phyloP scores from a whole-genome alignment of 2,888 invertebrate genomes.

The Opisthograptis luteolata region DNA sequence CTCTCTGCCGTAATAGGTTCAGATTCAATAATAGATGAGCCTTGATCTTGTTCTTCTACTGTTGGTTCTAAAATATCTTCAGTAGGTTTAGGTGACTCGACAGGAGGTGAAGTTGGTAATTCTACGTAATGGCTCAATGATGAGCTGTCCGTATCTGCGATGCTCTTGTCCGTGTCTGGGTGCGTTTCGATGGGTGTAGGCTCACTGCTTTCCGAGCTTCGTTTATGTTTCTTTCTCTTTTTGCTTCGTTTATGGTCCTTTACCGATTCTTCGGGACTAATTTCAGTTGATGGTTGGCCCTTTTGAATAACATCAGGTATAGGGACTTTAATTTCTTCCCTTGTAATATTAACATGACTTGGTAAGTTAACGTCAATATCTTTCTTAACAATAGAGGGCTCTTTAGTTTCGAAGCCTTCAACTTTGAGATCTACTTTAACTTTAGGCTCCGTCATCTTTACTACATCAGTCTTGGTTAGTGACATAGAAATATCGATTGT shows the following conservation, averaged over 20 bases:
- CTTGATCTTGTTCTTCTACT: slow-evolving; percentile 51
- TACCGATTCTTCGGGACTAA: slow-evolving; percentile 45
- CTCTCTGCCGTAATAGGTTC: slow-evolving; percentile 79
- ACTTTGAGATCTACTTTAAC: slow-evolving; percentile 65
- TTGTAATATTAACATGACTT: slow-evolving; percentile 57
- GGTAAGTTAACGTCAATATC: slow-evolving; percentile 67
- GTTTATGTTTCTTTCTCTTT: slow-evolving; percentile 87
- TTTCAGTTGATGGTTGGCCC: slow-evolving; percentile 53
- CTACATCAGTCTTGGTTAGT: slow-evolving; percentile 56
- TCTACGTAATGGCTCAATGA: slow-evolving; percentile 74
- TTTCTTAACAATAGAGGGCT: slow-evolving; percentile 64
- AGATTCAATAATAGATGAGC: slow-evolving; percentile 74
- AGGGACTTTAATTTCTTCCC: slow-evolving; percentile 45
- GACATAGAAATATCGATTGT: slow-evolving; percentile 69
- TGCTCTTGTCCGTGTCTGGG: slow-evolving; percentile 66
- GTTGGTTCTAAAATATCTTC: slow-evolving; percentile 44
- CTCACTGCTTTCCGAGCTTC: slow-evolving; percentile 58
- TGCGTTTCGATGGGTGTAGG: slow-evolving; percentile 51
- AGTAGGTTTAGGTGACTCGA: slow-evolving; percentile 73
- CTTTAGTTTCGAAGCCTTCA: slow-evolving; percentile 54
- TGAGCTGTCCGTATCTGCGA: slow-evolving; percentile 69
- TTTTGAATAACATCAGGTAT: slow-evolving; percentile 57
- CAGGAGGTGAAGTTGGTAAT: slow-evolving; percentile 75
- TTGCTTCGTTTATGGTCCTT: slow-evolving; percentile 83
- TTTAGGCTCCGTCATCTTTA: slow-evolving; percentile 56